A percentile compares a stretch with the other conserved stretches of the same genome.
Evolutionary conservation across 2,113 vertebrate species (phyloP).

Genomic region (Camelus bactrianus): DNA sequence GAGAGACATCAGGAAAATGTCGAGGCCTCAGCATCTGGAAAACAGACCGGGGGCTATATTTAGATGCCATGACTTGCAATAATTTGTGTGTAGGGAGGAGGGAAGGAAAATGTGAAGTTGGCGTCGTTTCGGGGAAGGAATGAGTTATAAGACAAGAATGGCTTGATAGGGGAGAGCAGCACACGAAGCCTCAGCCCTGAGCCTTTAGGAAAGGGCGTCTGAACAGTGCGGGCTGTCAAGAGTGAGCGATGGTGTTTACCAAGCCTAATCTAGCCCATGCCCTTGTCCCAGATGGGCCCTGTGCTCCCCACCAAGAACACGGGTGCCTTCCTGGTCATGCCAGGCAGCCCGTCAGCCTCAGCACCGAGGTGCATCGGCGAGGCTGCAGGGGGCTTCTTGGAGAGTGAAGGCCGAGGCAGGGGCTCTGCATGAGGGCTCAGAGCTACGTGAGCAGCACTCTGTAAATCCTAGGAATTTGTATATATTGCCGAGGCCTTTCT

Average conservation of each 20-base stretch:
- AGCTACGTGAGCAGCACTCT: neutral
- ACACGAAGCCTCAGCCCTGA: conserved; percentile 60
- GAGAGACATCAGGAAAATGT: conserved; percentile 82
- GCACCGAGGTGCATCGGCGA: conserved; percentile 69
- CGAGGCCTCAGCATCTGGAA: conserved; percentile 87
- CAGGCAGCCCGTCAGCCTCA: conserved; percentile 67
- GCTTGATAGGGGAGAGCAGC: conserved; percentile 52
- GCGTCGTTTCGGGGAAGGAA: conserved; percentile 74
- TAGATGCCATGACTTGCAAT: conserved; percentile 91
- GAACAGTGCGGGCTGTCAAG: conserved; percentile 58
- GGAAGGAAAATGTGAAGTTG: conserved; percentile 81
- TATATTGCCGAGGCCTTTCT: conserved; percentile 66
- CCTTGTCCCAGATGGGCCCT: conserved; percentile 68
- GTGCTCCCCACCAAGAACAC: conserved; percentile 75
- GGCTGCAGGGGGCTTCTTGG: conserved; percentile 74
- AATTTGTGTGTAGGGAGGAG: conserved; percentile 75
- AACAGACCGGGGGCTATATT: conserved; percentile 89
- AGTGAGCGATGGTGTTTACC: conserved; percentile 85
- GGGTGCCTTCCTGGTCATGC: conserved; percentile 73
- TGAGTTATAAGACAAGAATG: conserved; percentile 81
- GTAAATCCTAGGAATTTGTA: conserved; percentile 72
- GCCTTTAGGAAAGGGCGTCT: conserved; percentile 69
- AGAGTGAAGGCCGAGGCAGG: conserved; percentile 45
- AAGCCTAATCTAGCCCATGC: conserved; percentile 81
- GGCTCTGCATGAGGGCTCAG: neutral